phyloP scores from a whole-genome alignment of 2,113 vertebrate genomes.

The Thunnus maccoyii region DNA sequence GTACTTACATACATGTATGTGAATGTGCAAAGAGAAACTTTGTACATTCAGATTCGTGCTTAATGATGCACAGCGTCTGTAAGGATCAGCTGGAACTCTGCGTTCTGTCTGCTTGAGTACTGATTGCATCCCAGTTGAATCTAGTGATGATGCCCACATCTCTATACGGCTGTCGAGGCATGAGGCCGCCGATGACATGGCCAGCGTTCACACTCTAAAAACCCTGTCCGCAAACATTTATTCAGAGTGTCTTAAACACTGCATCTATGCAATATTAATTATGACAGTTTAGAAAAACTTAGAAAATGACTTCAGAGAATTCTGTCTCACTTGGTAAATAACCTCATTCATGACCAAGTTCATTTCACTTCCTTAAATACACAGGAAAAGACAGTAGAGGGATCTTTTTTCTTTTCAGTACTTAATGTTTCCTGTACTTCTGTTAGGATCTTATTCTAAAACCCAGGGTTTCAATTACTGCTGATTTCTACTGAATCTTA shows the following conservation, averaged over 20 bases:
- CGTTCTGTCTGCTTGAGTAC: conserved; percentile 60
- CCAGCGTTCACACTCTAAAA: conserved; percentile 32
- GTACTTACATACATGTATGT: neutral
- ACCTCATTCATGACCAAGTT: neutral
- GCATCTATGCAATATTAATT: conserved; percentile 14
- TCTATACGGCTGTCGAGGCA: conserved; percentile 42
- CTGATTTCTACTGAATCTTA: neutral
- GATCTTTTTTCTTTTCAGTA: neutral
- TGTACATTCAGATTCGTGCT: conserved; percentile 16
- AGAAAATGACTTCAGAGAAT: neutral
- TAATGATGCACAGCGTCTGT: conserved; percentile 43
- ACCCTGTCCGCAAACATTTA: conserved; percentile 4
- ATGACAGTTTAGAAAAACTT: conserved; percentile 4
- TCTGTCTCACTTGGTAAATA: neutral
- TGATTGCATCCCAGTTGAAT: conserved; percentile 61
- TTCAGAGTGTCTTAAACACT: conserved; percentile 18
- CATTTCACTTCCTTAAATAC: neutral
- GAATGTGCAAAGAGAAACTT: neutral
- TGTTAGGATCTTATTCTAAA: neutral
- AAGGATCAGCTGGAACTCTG: conserved; percentile 68
- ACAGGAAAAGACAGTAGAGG: neutral
- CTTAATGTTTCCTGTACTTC: neutral
- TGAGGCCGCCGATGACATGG: conserved; percentile 48
- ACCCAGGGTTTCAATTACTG: neutral
- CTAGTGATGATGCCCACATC: conserved; percentile 43